phyloP scores from a whole-genome alignment of 2,797 vertebrate genomes.

The Lophotriccus pileatus region DNA sequence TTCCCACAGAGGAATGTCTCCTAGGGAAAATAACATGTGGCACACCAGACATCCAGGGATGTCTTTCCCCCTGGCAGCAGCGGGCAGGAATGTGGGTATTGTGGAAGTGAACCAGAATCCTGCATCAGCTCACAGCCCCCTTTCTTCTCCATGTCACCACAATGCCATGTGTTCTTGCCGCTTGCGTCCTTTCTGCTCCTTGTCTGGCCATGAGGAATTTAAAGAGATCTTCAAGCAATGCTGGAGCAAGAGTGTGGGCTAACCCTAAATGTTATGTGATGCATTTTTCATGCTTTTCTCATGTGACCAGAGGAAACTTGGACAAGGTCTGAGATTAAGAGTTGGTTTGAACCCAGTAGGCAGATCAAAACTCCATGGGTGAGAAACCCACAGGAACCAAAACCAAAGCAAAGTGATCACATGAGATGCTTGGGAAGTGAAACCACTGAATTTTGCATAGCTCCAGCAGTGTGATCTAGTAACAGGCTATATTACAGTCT shows the following conservation, averaged over 20 bases:
- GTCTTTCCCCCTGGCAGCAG: not conserved
- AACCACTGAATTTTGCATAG: slow-evolving; percentile 41
- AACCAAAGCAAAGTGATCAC: not conserved
- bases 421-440: slow-evolving; percentile 8
- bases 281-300: not conserved
- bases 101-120: not conserved
- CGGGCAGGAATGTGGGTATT: not conserved
- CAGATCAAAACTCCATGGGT: slow-evolving; percentile 1
- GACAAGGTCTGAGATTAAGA: not conserved
- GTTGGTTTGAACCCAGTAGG: not conserved
- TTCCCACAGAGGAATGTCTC: not conserved
- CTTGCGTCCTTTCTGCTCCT: not conserved
- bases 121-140: not conserved
- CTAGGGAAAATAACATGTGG: not conserved
- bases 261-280: not conserved
- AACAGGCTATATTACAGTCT: not conserved
- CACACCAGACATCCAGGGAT: not conserved
- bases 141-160: not conserved
- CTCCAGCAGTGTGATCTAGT: not conserved
- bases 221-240: not conserved
- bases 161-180: not conserved
- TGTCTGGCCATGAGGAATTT: not conserved
- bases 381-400: slow-evolving; percentile 15
- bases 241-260: not conserved
- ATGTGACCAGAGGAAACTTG: not conserved